Conservation (phyloP, 2,797 vertebrate genomes). For the Distichodus sexfasciatus region DNA sequence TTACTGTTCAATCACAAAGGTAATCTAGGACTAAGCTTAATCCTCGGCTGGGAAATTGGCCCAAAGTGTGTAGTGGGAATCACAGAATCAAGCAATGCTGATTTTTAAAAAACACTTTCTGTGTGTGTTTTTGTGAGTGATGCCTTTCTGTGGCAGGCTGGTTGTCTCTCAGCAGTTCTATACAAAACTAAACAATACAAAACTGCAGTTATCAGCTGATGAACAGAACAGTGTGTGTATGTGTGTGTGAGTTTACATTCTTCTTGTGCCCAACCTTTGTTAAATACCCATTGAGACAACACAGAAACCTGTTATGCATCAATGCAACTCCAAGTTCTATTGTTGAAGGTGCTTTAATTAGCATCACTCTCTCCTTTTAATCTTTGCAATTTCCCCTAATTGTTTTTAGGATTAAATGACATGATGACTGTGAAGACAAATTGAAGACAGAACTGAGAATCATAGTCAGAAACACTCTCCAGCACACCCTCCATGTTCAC, state of each 20-base stretch:
- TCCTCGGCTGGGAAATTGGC: too few species aligned
- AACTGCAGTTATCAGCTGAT: slow-evolving; percentile 53
- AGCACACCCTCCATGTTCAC: neutral
- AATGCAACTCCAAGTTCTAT: neutral
- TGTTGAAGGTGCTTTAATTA: neutral
- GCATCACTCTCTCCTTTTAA: neutral
- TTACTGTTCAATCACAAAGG: too few species aligned
- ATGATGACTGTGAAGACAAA: neutral
- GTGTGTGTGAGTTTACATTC: slow-evolving; percentile 8
- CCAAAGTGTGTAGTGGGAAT: too few species aligned
- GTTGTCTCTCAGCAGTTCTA: slow-evolving; percentile 56
- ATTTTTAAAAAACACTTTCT: too few species aligned
- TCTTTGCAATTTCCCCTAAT: neutral
- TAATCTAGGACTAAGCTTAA: too few species aligned
- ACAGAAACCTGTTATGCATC: neutral
- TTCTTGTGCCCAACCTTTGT: slow-evolving; percentile 6
- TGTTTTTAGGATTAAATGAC: neutral
- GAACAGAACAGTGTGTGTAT: slow-evolving; percentile 10
- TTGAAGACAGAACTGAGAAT: neutral
- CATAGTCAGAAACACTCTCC: neutral
- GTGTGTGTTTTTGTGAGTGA: neutral
- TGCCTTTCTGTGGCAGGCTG: slow-evolving; percentile 25
- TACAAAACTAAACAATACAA: slow-evolving; percentile 55
- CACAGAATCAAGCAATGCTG: too few species aligned
- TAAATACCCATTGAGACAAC: slow-evolving; percentile 20